A percentile compares a stretch with the other conserved stretches of the same genome.
These are phyloP conservation scores for Catharus ustulatus DNA, from an alignment of 2,797 vertebrate genomes.

Conservation along the genomic window DNA sequence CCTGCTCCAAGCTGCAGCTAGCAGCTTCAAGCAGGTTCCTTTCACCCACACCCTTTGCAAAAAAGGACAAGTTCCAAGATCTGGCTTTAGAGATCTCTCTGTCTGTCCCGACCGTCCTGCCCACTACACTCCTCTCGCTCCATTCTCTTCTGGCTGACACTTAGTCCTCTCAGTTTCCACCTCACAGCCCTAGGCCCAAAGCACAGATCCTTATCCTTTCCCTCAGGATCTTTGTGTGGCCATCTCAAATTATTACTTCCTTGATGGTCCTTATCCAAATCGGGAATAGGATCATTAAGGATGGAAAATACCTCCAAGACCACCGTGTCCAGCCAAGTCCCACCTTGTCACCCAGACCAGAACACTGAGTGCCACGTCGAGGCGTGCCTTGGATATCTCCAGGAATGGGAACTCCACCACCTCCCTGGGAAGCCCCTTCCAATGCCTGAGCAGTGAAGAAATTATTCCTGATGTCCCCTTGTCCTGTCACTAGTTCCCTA, in stretches of 20 bases:
- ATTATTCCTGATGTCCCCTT: not conserved
- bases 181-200: not conserved
- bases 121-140: not conserved
- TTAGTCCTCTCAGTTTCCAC: not conserved
- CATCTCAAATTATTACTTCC: not conserved
- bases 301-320: not conserved
- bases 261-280: not conserved
- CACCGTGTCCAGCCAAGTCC: rapidly evolving
- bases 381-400: rapidly evolving
- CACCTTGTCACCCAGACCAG: not conserved
- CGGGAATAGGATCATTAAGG: not conserved
- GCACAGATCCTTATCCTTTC: not conserved
- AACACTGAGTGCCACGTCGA: not conserved
- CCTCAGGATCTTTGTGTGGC: not conserved
- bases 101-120: too few species aligned
- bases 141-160: not conserved
- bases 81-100: too few species aligned
- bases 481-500: not conserved
- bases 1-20: too few species aligned
- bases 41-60: too few species aligned
- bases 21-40: too few species aligned
- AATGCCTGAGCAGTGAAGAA: not conserved
- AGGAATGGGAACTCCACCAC: not conserved
- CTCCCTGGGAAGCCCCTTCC: not conserved
- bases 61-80: too few species aligned